Evolutionary conservation across 2,888 invertebrate genomes (phyloP).

Genomic region (Chesias legatella): DNA sequence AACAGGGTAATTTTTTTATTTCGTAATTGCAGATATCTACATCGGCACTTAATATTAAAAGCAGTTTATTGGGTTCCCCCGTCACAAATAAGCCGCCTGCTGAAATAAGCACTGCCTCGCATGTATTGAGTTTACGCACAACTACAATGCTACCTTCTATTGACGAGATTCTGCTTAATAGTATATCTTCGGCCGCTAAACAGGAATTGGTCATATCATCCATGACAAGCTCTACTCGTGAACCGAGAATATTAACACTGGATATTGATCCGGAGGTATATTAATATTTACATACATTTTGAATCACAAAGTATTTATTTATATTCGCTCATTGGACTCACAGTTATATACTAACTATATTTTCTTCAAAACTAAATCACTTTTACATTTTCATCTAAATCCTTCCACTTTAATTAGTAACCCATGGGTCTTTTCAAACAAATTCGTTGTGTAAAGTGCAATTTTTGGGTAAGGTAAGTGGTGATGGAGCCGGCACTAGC

Average conservation of each 20-base stretch:
- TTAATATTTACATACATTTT: conserved; percentile 48
- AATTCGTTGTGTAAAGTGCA: conserved; percentile 24
- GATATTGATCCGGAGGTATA: conserved; percentile 83
- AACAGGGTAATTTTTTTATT: conserved; percentile 67
- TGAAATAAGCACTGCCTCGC: conserved; percentile 79
- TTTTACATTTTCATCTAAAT: conserved; percentile 13
- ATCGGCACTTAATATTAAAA: conserved; percentile 76
- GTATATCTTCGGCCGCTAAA: conserved; percentile 81
- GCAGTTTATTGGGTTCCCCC: conserved; percentile 72
- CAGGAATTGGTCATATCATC: conserved; percentile 79
- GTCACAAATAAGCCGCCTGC: conserved; percentile 66
- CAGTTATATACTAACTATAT: conserved; percentile 27
- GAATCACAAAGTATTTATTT: conserved; percentile 28
- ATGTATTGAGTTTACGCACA: conserved; percentile 79
- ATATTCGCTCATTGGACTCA: conserved; percentile 10
- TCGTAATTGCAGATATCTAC: conserved; percentile 77
- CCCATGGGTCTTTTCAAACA: conserved; percentile 25
- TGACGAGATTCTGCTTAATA: conserved; percentile 82
- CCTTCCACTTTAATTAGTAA: conserved; percentile 24
- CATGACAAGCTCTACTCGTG: conserved; percentile 73
- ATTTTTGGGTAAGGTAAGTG: conserved; percentile 53
- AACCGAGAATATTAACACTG: conserved; percentile 81
- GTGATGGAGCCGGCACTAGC: conserved; percentile 40
- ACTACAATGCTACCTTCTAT: conserved; percentile 81
- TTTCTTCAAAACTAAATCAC: conserved; percentile 21